phyloP scores from a whole-genome alignment of 2,888 invertebrate species.

The Campaea margaritaria region DNA sequence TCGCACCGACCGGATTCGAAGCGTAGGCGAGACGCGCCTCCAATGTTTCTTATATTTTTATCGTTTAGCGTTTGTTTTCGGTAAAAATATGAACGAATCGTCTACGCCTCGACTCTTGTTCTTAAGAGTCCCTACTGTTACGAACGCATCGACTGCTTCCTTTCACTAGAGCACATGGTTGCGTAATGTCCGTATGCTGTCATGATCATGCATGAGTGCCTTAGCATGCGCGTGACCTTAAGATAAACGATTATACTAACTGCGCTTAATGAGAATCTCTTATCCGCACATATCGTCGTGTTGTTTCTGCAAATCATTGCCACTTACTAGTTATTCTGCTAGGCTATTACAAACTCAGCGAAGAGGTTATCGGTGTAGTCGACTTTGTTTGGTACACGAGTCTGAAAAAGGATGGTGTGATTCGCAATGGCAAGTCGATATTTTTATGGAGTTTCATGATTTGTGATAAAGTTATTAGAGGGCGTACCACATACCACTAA shows the following conservation, averaged over 20 bases:
- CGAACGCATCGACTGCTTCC: slow-evolving; percentile 61
- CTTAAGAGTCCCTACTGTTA: slow-evolving; percentile 12
- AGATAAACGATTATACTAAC: slow-evolving; percentile 48
- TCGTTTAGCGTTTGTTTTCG: too few relatives aligned
- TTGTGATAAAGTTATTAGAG: too few relatives aligned
- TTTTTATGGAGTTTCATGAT: too few relatives aligned
- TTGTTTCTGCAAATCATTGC: slow-evolving; percentile 23
- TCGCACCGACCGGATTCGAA: too few relatives aligned
- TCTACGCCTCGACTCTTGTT: too few relatives aligned
- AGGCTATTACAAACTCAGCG: neutral
- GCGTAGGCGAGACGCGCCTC: too few relatives aligned
- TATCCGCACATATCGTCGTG: slow-evolving; percentile 8
- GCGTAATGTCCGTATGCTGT: slow-evolving; percentile 53
- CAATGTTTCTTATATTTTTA: too few relatives aligned
- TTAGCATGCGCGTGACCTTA: slow-evolving; percentile 52
- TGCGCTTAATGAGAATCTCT: slow-evolving; percentile 26
- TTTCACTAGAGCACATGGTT: slow-evolving; percentile 54
- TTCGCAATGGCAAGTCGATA: neutral
- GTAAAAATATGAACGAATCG: too few relatives aligned
- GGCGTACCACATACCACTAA: too few relatives aligned
- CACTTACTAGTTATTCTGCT: slow-evolving; percentile 1
- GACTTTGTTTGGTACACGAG: neutral
- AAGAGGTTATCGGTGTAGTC: slow-evolving; percentile 7
- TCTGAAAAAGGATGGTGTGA: neutral
- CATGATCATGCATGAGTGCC: slow-evolving; percentile 54